These are phyloP conservation scores for Sibirionetta formosa DNA, from an alignment of 2,797 vertebrate genomes.

Conservation along the genomic window DNA sequence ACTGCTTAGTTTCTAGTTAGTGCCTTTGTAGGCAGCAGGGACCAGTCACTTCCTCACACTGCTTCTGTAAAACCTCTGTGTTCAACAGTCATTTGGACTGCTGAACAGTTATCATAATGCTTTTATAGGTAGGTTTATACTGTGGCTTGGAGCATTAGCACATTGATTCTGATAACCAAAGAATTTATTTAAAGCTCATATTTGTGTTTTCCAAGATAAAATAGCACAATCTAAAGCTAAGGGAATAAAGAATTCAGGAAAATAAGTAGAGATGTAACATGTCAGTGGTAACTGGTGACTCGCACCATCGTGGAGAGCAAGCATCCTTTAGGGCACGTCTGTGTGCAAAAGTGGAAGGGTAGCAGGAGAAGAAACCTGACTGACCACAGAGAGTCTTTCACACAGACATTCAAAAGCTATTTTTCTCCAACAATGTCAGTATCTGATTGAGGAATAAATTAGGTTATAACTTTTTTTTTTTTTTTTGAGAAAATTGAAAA, in stretches of 20 bases:
- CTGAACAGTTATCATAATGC: neutral
- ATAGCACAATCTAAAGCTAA: neutral
- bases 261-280: neutral
- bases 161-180: neutral
- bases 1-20: rapidly evolving
- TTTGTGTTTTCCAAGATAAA: neutral
- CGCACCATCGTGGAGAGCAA: neutral
- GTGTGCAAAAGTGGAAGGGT: neutral
- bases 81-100: neutral
- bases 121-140: neutral
- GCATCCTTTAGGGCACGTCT: neutral
- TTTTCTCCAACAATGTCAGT: neutral
- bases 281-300: neutral
- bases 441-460: neutral
- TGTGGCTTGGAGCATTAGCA: neutral
- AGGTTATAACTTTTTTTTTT: neutral
- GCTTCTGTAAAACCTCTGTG: neutral
- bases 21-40: neutral
- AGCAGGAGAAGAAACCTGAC: neutral
- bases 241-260: neutral
- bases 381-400: neutral
- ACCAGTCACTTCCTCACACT: neutral
- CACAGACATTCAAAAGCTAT: neutral
- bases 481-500: neutral
- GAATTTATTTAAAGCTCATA: neutral